Evolutionary conservation across 2,888 invertebrate genomes (phyloP).

Genomic region (Luperina nickerlii): DNA sequence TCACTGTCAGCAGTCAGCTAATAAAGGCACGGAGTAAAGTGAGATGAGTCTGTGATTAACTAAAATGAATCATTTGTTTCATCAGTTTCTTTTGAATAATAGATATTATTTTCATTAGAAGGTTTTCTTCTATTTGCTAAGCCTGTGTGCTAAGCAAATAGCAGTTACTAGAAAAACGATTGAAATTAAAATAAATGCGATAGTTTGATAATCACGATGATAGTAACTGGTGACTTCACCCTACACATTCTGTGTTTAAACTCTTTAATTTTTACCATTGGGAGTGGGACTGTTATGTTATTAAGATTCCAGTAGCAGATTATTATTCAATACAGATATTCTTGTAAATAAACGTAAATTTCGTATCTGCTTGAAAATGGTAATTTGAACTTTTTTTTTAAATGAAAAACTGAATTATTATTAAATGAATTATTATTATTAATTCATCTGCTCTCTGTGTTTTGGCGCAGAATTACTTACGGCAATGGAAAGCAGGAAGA

Average conservation of each 20-base stretch:
- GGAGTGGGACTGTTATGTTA: too few relatives aligned
- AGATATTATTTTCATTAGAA: background rate
- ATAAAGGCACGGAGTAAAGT: background rate
- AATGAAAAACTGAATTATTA: background rate
- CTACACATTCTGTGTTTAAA: conserved; percentile 10
- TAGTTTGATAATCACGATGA: background rate
- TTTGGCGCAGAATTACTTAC: background rate
- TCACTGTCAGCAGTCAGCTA: conserved; percentile 9
- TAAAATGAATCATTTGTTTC: background rate
- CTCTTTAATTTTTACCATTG: background rate
- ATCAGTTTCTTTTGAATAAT: background rate
- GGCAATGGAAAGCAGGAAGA: background rate
- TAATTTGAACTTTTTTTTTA: background rate
- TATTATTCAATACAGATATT: background rate
- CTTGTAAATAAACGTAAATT: background rate
- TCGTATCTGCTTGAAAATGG: background rate
- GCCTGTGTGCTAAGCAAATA: background rate
- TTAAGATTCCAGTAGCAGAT: conserved; percentile 5
- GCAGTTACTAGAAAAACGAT: background rate
- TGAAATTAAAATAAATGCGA: background rate
- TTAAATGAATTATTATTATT: background rate
- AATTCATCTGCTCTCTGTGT: background rate
- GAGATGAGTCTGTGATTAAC: background rate
- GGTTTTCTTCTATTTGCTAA: too few relatives aligned
- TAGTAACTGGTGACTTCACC: conserved; percentile 27